phyloP scores from a whole-genome alignment of 2,113 vertebrate species.

The Gymnorhina tibicen region DNA sequence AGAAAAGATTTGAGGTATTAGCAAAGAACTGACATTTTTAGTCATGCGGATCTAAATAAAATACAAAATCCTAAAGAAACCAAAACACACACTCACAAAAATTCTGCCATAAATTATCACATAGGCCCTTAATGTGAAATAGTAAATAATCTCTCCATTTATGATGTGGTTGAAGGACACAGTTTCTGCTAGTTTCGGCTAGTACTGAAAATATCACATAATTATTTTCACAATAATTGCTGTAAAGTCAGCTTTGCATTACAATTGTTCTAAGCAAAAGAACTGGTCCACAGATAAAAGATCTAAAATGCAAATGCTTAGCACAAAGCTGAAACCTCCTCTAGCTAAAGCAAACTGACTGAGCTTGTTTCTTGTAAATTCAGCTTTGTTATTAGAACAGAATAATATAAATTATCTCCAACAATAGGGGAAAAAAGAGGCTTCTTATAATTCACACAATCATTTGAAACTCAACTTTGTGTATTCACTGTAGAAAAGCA shows the following conservation, averaged over 20 bases:
- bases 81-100: neutral
- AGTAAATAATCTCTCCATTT: neutral
- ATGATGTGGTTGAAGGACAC: neutral
- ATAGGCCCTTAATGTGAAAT: neutral
- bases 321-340: neutral
- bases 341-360: neutral
- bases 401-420: neutral
- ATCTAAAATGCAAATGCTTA: neutral
- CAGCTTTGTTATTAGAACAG: neutral
- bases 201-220: neutral
- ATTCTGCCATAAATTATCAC: neutral
- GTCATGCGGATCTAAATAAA: neutral
- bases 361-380: neutral
- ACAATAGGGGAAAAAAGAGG: fast-evolving
- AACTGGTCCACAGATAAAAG: neutral
- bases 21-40: neutral
- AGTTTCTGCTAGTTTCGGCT: neutral
- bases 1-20: neutral
- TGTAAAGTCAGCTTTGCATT: neutral
- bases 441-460: neutral
- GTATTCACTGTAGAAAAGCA: neutral
- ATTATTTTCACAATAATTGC: neutral
- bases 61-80: neutral
- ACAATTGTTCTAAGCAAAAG: neutral
- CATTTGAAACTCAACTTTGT: neutral